These are phyloP conservation scores for Phenganax marumi DNA, from an alignment of 92 coral and sea anemone genomes.

Conservation along the genomic window DNA sequence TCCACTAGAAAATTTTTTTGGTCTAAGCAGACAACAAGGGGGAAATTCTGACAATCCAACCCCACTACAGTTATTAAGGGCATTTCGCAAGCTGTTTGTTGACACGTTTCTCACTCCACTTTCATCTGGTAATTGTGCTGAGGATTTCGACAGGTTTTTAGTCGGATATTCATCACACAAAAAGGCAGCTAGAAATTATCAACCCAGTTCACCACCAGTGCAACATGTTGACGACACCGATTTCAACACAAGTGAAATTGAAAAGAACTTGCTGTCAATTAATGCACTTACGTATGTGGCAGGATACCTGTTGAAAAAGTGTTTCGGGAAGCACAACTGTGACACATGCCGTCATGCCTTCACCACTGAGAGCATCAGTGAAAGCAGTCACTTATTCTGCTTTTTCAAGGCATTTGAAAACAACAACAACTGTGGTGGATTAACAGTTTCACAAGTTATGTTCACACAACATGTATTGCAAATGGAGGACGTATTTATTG, in stretches of 20 bases:
- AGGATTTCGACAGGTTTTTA: background rate
- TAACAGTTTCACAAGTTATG: too few species aligned
- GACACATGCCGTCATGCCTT: background rate
- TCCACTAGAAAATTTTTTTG: slow-evolving; percentile 23
- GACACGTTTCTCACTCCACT: background rate
- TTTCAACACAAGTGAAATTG: background rate
- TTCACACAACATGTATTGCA: too few species aligned
- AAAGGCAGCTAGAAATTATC: background rate
- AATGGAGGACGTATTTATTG: too few species aligned
- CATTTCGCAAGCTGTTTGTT: slow-evolving; percentile 5
- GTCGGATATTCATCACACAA: background rate
- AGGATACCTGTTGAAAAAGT: background rate
- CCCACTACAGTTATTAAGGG: background rate
- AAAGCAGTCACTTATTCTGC: too few species aligned
- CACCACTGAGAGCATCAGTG: too few species aligned
- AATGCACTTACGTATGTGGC: slow-evolving; percentile 7
- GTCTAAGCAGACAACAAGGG: background rate
- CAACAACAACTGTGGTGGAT: too few species aligned
- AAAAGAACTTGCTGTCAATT: background rate
- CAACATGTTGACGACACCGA: background rate
- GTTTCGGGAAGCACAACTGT: background rate
- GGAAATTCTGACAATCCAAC: background rate
- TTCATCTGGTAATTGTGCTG: background rate
- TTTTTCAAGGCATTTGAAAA: too few species aligned
- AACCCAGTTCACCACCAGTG: background rate